phyloP scores from a whole-genome alignment of 30 jellyfish, hydroid and myxozoan genomes.

The Aurelia coerulea region DNA sequence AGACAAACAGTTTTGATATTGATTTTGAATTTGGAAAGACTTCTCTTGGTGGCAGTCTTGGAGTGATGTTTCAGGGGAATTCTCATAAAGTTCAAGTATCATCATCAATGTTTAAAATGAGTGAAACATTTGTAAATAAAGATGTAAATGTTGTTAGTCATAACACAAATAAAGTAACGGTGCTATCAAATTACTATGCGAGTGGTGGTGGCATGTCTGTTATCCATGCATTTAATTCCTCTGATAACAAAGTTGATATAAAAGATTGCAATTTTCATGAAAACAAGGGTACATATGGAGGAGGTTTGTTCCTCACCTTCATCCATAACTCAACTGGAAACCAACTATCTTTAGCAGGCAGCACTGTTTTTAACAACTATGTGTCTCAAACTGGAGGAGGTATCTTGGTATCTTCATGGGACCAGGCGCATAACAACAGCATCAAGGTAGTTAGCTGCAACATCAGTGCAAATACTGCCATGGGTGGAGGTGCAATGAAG shows the following conservation, averaged over 20 bases:
- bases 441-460: constrained; percentile 4
- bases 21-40: constrained; percentile 71
- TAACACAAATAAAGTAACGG: constrained; percentile 38
- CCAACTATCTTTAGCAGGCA: constrained; percentile 2
- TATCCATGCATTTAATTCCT: constrained; percentile 50
- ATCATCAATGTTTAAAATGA: constrained; percentile 18
- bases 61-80: constrained; percentile 50
- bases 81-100: constrained; percentile 15
- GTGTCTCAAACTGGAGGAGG: constrained; percentile 79
- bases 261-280: constrained; percentile 36
- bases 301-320: constrained; percentile 63
- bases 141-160: constrained; percentile 41
- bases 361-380: constrained; percentile 25
- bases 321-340: constrained; percentile 59
- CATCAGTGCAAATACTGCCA: constrained; percentile 44
- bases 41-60: constrained; percentile 71
- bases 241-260: constrained; percentile 31
- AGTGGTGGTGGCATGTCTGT: constrained; percentile 76
- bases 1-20: constrained; percentile 28
- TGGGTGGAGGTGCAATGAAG: constrained; percentile 79
- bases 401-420: constrained; percentile 63
- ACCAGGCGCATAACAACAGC: constrained; percentile 51
- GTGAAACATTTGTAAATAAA: constrained; percentile 42
- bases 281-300: constrained; percentile 72
- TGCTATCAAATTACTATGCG: constrained; percentile 71